Percentiles rank a stretch among this genome's conserved stretches.
Evolutionary conservation across 2,113 vertebrate species (phyloP).

Genomic region (Hydropotes inermis): DNA sequence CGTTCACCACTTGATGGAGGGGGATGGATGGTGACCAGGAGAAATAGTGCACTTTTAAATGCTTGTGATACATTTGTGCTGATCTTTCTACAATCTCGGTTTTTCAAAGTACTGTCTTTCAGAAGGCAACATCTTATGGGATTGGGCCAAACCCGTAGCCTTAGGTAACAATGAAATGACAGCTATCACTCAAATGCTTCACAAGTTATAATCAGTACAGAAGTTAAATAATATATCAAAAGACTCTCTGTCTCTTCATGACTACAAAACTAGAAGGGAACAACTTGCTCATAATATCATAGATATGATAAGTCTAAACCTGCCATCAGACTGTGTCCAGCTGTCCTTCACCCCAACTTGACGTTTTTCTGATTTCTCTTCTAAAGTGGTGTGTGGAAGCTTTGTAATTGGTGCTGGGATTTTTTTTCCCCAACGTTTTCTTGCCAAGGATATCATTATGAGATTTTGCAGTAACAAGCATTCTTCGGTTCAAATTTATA

Average conservation of each 20-base stretch:
- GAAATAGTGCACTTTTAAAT: neutral
- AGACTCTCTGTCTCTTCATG: slow-evolving; percentile 19
- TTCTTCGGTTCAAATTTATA: slow-evolving; percentile 96
- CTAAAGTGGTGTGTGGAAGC: slow-evolving; percentile 41
- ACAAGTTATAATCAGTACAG: neutral
- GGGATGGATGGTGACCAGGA: neutral
- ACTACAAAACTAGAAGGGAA: neutral
- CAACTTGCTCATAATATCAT: neutral
- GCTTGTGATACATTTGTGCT: neutral
- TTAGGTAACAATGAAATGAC: slow-evolving; percentile 29
- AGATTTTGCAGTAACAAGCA: slow-evolving; percentile 92
- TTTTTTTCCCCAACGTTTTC: slow-evolving; percentile 81
- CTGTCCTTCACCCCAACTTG: neutral
- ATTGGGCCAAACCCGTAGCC: neutral
- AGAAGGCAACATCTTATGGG: neutral
- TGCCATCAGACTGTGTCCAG: neutral
- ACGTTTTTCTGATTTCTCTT: slow-evolving; percentile 51
- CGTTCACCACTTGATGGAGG: neutral
- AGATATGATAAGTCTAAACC: neutral
- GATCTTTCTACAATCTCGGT: neutral
- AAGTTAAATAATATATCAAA: slow-evolving; percentile 47
- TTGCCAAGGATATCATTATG: slow-evolving; percentile 90
- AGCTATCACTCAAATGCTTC: slow-evolving; percentile 47
- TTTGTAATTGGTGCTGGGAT: slow-evolving; percentile 72
- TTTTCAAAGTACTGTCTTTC: slow-evolving; percentile 27